Percentiles rank a stretch among this genome's conserved stretches.
Evolutionary conservation across 1,140 invertebrate genomes (phyloP).

Genomic region (Semibalanus balanoides): DNA sequence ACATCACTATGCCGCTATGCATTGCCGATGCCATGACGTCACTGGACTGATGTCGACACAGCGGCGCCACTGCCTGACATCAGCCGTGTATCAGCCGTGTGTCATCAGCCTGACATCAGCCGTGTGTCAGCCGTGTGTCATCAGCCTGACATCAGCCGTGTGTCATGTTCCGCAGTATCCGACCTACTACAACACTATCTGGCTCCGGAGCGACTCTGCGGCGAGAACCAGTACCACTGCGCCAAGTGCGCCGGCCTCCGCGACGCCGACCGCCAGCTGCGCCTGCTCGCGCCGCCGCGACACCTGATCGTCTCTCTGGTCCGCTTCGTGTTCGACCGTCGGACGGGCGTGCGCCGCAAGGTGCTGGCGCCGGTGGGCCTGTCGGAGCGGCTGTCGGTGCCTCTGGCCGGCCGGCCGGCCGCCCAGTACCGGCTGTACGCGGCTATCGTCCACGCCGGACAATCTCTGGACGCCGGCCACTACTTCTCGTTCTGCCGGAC

Average conservation of each 20-base stretch:
- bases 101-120: too few species aligned
- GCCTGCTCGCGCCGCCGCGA: slow-evolving; percentile 50
- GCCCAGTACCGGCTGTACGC: slow-evolving; percentile 51
- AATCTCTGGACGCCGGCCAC: slow-evolving; percentile 64
- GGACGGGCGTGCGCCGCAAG: slow-evolving; percentile 6
- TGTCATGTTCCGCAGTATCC: slow-evolving; percentile 36
- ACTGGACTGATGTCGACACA: too few species aligned
- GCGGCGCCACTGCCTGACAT: too few species aligned
- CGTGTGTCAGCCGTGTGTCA: too few species aligned
- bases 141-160: too few species aligned
- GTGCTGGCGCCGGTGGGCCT: slow-evolving; percentile 1
- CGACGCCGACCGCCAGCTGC: slow-evolving; percentile 55
- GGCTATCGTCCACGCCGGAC: slow-evolving; percentile 64
- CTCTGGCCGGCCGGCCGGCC: background rate
- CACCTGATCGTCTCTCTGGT: slow-evolving; percentile 63
- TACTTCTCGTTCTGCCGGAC: slow-evolving; percentile 60
- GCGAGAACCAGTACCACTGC: slow-evolving; percentile 67
- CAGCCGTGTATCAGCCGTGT: too few species aligned
- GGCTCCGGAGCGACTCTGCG: slow-evolving; percentile 52
- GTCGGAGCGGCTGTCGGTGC: background rate
- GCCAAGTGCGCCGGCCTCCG: slow-evolving; percentile 52
- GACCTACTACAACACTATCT: slow-evolving; percentile 56
- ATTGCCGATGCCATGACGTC: too few species aligned
- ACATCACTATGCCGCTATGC: too few species aligned
- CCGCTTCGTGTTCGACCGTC: slow-evolving; percentile 57